These are phyloP conservation scores for Psettodes erumei DNA, from an alignment of 2,113 vertebrate species.

Conservation along the genomic window DNA sequence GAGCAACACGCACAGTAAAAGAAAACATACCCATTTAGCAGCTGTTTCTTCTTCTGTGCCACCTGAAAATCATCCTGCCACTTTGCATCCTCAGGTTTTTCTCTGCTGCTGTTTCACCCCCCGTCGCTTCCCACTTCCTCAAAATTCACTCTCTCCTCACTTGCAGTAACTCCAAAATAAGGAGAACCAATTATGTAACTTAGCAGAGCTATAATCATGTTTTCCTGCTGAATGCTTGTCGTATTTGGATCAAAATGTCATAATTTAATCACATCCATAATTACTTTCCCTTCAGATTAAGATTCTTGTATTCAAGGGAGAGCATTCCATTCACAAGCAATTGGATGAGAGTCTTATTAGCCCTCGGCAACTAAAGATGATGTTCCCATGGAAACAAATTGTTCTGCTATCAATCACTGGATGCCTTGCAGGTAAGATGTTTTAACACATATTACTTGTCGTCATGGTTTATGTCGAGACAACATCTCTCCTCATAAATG, in stretches of 20 bases:
- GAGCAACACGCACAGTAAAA: constrained; percentile 50
- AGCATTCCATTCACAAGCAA: constrained; percentile 80
- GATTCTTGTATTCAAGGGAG: constrained; percentile 82
- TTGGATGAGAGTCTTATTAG: constrained; percentile 83
- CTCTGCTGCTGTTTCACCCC: constrained; percentile 4
- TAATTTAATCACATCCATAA: constrained; percentile 83
- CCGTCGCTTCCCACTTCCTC: constrained; percentile 20
- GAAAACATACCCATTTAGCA: constrained; percentile 66
- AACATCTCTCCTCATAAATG: constrained; percentile 24
- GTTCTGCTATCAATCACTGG: constrained; percentile 89
- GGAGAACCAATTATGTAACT: constrained; percentile 55
- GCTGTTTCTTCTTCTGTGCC: constrained; percentile 62
- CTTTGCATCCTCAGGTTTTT: constrained; percentile 35
- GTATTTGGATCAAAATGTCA: constrained; percentile 76
- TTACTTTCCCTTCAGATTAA: constrained; percentile 89
- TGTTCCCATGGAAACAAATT: constrained; percentile 94
- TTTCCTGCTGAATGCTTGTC: constrained; percentile 67
- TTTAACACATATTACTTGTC: constrained; percentile 64
- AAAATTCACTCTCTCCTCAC: constrained; percentile 38
- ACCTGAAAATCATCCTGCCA: constrained; percentile 46
- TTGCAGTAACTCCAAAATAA: constrained; percentile 51
- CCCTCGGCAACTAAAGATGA: constrained; percentile 89
- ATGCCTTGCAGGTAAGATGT: constrained; percentile 93
- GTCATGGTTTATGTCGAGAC: constrained; percentile 47
- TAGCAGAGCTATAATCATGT: constrained; percentile 51